Base-by-base conservation (phyloP, 2,113 vertebrate genomes). In the Chamaetylas fuelleborni region DNA sequence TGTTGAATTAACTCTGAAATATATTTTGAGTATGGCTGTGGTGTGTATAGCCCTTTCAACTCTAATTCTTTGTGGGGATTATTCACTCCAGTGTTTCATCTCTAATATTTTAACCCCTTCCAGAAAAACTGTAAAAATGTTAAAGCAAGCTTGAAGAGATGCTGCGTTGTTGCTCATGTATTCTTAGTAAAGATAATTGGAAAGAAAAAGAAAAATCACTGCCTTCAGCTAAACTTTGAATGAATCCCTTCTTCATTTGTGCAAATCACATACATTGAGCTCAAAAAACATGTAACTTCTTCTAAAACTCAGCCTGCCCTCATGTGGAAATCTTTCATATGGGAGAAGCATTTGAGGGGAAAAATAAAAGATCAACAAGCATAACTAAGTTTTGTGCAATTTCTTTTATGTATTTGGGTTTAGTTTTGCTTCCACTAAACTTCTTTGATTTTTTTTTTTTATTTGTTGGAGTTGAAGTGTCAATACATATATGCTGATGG, bases 1-100 rank as follows among this genome's bases (percentile, higher is more conserved):
- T 17, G 14, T 80, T 76, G 78, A 80, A 90, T 94, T 85, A 85
- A 53, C 40, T 26, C 50, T 80, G 19, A 66, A 79, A 76, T 91
- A 36, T 43, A 36, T 81, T 95, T 64, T 56, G 25, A 29, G 14
- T 69, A 19, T 61, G 61, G 10, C 29, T 88, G 19, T 65, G 42
- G 42, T 10, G 3, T 13, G 20, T 70, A 25, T 38, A 45, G 28
- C 28, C 51, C 64, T 88, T 88, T 86, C n/a, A 70, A 11, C 38
- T 76, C 19, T 69, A 50, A 48, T 53, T 72, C n/a, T 65, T 76
- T 45, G 11, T 17, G n/a, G 50, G 61, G 51, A 72, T 80, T 64
- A 48, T 42, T 92, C 48, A 43, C 14, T 72, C 19, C 34, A 43
- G 19, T 54, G 19, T 53, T 88, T 60, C 19, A 54, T 40, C 34